Conservation (phyloP, 2,888 invertebrate species). For the Toxonevra muliebris region DNA sequence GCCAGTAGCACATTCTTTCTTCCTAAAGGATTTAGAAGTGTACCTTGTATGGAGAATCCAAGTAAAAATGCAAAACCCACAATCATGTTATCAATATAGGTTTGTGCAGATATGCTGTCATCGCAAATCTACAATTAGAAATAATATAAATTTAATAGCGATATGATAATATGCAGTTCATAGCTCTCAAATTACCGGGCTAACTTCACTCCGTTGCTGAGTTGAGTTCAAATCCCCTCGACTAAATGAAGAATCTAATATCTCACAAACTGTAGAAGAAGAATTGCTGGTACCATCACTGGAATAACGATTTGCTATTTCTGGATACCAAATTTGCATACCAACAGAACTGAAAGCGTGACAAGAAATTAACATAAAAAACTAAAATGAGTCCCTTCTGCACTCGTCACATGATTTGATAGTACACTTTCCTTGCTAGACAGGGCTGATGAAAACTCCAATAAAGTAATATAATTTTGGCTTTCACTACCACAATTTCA, state of each 20-base stretch:
- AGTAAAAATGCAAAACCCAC: slow-evolving; percentile 57
- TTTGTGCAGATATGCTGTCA: slow-evolving; percentile 51
- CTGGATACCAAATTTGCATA: slow-evolving; percentile 62
- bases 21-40: slow-evolving; percentile 57
- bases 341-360: slow-evolving; percentile 52
- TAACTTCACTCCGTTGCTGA: slow-evolving; percentile 11
- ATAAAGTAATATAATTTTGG: too few species aligned
- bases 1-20: slow-evolving; percentile 54
- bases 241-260: slow-evolving; percentile 47
- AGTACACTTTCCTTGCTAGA: too few species aligned
- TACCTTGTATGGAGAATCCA: slow-evolving; percentile 56
- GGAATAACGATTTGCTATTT: slow-evolving; percentile 59
- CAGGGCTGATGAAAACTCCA: too few species aligned
- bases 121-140: slow-evolving; percentile 50
- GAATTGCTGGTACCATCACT: slow-evolving; percentile 30
- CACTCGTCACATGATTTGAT: too few species aligned
- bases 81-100: slow-evolving; percentile 57
- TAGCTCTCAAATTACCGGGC: background rate
- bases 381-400: too few species aligned
- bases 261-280: slow-evolving; percentile 50
- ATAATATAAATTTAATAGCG: background rate
- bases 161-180: too few species aligned
- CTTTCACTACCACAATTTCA: too few species aligned
- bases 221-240: slow-evolving; percentile 29
- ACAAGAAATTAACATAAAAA: background rate